These are phyloP conservation scores for Peromyscus eremicus DNA, from an alignment of 2,797 vertebrate genomes.

Conservation along the genomic window DNA sequence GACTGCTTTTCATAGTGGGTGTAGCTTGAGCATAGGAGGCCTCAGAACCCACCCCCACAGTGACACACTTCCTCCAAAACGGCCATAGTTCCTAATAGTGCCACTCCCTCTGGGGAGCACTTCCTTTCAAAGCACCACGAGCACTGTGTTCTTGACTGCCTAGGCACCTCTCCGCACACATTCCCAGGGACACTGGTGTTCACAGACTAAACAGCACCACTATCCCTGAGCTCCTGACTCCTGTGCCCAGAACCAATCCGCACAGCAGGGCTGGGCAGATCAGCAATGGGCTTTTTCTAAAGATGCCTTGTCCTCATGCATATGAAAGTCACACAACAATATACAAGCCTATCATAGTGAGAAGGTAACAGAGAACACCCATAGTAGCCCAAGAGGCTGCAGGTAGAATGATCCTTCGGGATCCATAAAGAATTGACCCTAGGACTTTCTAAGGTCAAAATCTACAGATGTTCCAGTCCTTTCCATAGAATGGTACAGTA, in stretches of 20 bases:
- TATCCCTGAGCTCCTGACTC: background rate
- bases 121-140: background rate
- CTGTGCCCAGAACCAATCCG: background rate
- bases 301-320: background rate
- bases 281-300: background rate
- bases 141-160: background rate
- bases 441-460: background rate
- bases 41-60: background rate
- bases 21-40: background rate
- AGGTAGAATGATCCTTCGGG: background rate
- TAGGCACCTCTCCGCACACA: background rate
- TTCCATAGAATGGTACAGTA: background rate
- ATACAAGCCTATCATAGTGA: background rate
- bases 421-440: background rate
- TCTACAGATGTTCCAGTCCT: background rate
- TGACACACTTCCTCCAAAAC: background rate
- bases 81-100: background rate
- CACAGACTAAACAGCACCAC: background rate
- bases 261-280: background rate
- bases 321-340: background rate
- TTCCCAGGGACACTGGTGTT: background rate
- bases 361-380: accelerated
- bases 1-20: background rate
- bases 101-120: background rate
- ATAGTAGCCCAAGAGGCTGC: background rate